Base-by-base conservation (phyloP, 2,113 vertebrate species). In the Typhlomys cinereus region DNA sequence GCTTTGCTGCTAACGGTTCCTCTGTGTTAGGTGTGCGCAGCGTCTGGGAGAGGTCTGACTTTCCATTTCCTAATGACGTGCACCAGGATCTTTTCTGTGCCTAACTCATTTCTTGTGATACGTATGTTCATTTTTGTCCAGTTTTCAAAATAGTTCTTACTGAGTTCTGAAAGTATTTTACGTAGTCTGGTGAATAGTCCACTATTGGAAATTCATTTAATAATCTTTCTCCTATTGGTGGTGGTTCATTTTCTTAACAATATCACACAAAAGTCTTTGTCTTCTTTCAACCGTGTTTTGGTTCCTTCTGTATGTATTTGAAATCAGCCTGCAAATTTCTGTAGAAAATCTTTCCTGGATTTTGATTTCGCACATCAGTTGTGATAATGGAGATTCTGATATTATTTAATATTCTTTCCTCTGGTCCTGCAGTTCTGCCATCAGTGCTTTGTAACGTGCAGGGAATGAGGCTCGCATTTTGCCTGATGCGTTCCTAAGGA, bases 81-180 rank as follows among this genome's bases (percentile, higher is more conserved):
- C 76, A 48, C 70, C 62, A 67, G 10, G 21, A 74, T 78, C 44
- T 52, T 57, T 94, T 85, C 71, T 93, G 23, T 78, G 34, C n/a
- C 88, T 85, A 50, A n/a, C n/a, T n/a, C n/a, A n/a, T n/a, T n/a
- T n/a, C n/a, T n/a, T n/a, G n/a, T n/a, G n/a, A n/a, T n/a, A n/a
- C n/a, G n/a, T n/a, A n/a, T n/a, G n/a, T n/a, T n/a, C 31, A 46
- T 87, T 57, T 14, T 8, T 74, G 31, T 67, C 14, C 91, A 52
- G 41, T 89, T 92, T 89, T 74, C 12, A 31, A 84, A 89, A 82
- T 46, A 80, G 78, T 89, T 92, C n/a, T 92, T 96, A 76, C 36
- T 94, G 89, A 90, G 34, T 85, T 87, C 8, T 93, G 66, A 75
- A 84, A 67, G 25, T 39, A 70, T 64, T 87, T 80, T 80, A 46